phyloP scores from a whole-genome alignment of 2,888 invertebrate species.

The Dicranocentrus wangi region DNA sequence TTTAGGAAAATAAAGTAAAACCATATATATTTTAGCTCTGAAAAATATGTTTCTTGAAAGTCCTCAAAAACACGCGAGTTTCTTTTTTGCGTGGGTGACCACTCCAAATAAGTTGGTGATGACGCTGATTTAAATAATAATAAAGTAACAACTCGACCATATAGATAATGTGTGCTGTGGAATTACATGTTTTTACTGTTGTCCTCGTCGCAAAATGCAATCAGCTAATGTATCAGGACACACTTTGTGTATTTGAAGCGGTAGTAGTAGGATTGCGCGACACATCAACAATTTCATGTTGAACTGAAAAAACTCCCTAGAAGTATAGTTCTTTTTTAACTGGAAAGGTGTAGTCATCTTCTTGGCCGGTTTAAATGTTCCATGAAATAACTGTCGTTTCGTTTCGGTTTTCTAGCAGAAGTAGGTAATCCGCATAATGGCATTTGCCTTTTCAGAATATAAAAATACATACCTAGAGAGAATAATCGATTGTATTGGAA shows the following conservation, averaged over 20 bases:
- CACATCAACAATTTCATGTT: background rate
- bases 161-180: too few species aligned
- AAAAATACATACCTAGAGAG: background rate
- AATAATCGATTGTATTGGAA: slow-evolving; percentile 37
- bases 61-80: too few species aligned
- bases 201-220: too few species aligned
- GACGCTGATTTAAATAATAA: too few species aligned
- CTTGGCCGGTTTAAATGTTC: slow-evolving; percentile 37
- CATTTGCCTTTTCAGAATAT: slow-evolving; percentile 13
- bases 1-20: too few species aligned
- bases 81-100: too few species aligned
- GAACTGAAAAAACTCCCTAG: background rate
- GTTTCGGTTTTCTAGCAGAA: background rate
- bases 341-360: slow-evolving; percentile 23
- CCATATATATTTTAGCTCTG: too few species aligned
- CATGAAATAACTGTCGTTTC: slow-evolving; percentile 12
- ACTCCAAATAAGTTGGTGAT: too few species aligned
- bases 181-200: too few species aligned
- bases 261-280: background rate
- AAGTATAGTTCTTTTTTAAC: slow-evolving; percentile 7
- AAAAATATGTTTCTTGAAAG: too few species aligned
- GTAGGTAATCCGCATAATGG: slow-evolving; percentile 38
- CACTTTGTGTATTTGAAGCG: background rate
- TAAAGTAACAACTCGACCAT: too few species aligned
- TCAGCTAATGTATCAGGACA: slow-evolving; percentile 34